Conservation (phyloP, 2,797 vertebrate species). For the Muscicapa striata region DNA sequence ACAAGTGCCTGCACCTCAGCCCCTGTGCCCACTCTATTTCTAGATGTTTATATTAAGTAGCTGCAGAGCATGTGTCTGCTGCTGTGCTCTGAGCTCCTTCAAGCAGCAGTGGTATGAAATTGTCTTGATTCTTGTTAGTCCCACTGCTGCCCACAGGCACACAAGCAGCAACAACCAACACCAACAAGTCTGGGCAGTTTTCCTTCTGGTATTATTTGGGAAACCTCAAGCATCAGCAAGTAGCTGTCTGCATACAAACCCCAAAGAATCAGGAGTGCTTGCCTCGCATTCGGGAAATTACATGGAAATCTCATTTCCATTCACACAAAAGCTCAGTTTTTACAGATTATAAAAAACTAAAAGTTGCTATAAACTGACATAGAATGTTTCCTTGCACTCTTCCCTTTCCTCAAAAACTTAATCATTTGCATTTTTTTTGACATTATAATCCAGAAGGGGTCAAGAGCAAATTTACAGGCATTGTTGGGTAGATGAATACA, state of each 20-base stretch:
- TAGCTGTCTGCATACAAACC: not conserved
- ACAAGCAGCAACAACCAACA: not conserved
- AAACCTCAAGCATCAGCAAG: conserved; percentile 25
- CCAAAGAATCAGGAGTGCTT: not conserved
- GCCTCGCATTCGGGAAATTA: not conserved
- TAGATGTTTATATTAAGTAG: not conserved
- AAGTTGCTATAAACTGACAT: not conserved
- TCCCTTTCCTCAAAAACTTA: not conserved
- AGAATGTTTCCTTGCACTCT: not conserved
- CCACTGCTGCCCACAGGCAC: not conserved
- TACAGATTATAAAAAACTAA: not conserved
- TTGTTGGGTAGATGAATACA: not conserved
- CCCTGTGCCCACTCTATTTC: not conserved
- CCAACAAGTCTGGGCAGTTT: not conserved
- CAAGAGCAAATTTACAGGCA: not conserved
- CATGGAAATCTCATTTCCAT: not conserved
- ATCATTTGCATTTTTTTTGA: not conserved
- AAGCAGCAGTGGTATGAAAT: not conserved
- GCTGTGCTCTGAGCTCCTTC: not conserved
- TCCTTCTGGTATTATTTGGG: not conserved
- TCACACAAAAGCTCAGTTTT: not conserved
- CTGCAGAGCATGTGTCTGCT: not conserved
- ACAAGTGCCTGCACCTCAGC: not conserved
- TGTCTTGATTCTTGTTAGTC: not conserved
- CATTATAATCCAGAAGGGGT: not conserved